These are phyloP conservation scores for human DNA, from an alignment of 2,113 vertebrate genomes.

Conservation along the genomic window DNA sequence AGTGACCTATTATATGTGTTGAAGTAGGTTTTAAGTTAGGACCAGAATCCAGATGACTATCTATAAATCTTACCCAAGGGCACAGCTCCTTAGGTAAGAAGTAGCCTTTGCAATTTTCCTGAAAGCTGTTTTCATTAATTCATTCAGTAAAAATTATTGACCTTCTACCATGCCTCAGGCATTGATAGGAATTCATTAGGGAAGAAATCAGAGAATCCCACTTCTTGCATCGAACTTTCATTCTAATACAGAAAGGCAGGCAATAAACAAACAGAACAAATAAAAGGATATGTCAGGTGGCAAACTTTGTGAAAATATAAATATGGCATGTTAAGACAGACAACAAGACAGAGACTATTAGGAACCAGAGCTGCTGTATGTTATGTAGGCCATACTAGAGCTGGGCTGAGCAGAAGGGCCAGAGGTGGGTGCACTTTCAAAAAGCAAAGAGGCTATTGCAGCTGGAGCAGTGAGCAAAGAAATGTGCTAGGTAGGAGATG, in stretches of 20 bases:
- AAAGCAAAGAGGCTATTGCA: neutral
- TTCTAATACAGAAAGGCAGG: neutral
- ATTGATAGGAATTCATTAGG: neutral
- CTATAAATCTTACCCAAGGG: neutral
- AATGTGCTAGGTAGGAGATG: too few relatives aligned
- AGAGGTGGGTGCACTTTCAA: neutral
- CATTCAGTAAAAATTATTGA: neutral
- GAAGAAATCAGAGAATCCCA: neutral
- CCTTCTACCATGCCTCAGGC: neutral
- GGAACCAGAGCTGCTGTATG: neutral
- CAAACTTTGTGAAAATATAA: neutral
- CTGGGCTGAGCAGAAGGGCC: neutral
- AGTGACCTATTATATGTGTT: neutral
- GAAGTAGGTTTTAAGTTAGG: neutral
- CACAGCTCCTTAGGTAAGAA: neutral
- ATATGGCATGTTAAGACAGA: neutral
- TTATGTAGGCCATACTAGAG: neutral
- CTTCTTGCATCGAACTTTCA: neutral
- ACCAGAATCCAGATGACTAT: neutral
- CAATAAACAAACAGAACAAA: neutral
- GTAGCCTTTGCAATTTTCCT: neutral
- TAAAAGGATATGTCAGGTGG: neutral
- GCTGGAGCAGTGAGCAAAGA: too few relatives aligned
- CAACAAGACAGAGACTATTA: fast-evolving
- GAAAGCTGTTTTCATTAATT: neutral